phyloP scores from a whole-genome alignment of 1,140 invertebrate species.

The Forficula auricularia region DNA sequence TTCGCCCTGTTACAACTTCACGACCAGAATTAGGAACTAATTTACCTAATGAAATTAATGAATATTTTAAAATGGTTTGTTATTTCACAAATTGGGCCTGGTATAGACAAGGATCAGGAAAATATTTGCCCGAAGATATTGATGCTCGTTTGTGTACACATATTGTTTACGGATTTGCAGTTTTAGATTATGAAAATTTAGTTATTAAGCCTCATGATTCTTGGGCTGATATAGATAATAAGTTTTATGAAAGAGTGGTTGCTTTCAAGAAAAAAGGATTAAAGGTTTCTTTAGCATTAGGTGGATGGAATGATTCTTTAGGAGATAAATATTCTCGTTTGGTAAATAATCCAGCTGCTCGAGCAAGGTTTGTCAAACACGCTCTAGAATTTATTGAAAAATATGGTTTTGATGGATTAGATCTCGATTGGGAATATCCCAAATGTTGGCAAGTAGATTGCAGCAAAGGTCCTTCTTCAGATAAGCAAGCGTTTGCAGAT shows the following conservation, averaged over 20 bases:
- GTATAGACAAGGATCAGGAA: slow-evolving; percentile 64
- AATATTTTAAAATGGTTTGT: slow-evolving; percentile 57
- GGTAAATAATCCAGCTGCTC: slow-evolving; percentile 52
- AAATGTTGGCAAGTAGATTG: slow-evolving; percentile 78
- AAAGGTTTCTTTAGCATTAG: slow-evolving; percentile 66
- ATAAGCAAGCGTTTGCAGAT: slow-evolving; percentile 58
- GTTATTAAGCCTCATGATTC: slow-evolving; percentile 68
- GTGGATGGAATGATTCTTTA: slow-evolving; percentile 78
- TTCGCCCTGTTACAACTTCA: too few relatives aligned
- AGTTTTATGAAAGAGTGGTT: slow-evolving; percentile 66
- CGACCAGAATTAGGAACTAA: too few relatives aligned
- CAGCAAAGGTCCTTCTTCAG: slow-evolving; percentile 60
- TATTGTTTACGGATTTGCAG: slow-evolving; percentile 81
- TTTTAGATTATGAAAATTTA: slow-evolving; percentile 57
- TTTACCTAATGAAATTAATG: background rate
- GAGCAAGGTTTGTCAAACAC: slow-evolving; percentile 53
- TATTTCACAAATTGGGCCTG: slow-evolving; percentile 92
- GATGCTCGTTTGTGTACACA: slow-evolving; percentile 76
- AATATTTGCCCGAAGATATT: slow-evolving; percentile 68
- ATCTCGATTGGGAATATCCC: slow-evolving; percentile 83
- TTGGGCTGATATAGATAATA: slow-evolving; percentile 76
- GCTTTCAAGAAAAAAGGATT: slow-evolving; percentile 59
- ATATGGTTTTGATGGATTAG: slow-evolving; percentile 71
- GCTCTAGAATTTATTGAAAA: slow-evolving; percentile 59
- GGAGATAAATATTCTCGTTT: slow-evolving; percentile 70